These are phyloP conservation scores for Cherax destructor DNA, from an alignment of 1,140 invertebrate genomes.

Conservation along the genomic window DNA sequence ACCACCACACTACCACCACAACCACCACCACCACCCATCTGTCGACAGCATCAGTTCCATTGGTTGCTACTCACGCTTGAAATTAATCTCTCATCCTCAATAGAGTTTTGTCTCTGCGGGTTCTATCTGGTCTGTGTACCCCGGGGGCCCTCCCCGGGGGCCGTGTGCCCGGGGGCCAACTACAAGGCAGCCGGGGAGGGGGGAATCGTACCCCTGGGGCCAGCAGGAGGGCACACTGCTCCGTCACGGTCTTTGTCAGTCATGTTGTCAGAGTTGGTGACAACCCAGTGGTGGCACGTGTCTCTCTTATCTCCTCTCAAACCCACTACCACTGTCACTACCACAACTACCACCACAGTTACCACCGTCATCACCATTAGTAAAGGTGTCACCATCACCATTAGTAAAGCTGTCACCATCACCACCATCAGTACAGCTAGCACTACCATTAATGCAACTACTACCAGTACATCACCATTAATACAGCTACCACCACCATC, in stretches of 20 bases:
- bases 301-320: neutral
- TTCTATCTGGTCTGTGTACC: neutral
- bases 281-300: slow-evolving; percentile 10
- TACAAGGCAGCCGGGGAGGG: too few species aligned
- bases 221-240: neutral
- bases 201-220: too few species aligned
- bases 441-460: too few species aligned
- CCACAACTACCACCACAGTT: neutral
- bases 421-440: too few species aligned
- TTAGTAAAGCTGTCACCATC: too few species aligned
- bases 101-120: slow-evolving; percentile 48
- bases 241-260: slow-evolving; percentile 14
- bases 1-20: neutral
- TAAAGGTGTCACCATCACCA: too few species aligned
- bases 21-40: slow-evolving; percentile 16
- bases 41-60: slow-evolving; percentile 54
- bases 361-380: too few species aligned
- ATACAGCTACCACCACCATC: neutral
- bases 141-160: slow-evolving; percentile 1
- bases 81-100: slow-evolving; percentile 63
- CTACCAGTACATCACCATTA: neutral
- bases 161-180: too few species aligned
- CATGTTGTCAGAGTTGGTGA: slow-evolving; percentile 26
- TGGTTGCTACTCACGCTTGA: slow-evolving; percentile 54
- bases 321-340: neutral